Evolutionary conservation across 2,797 vertebrate species (phyloP).

Genomic region (Chelon labrosus): DNA sequence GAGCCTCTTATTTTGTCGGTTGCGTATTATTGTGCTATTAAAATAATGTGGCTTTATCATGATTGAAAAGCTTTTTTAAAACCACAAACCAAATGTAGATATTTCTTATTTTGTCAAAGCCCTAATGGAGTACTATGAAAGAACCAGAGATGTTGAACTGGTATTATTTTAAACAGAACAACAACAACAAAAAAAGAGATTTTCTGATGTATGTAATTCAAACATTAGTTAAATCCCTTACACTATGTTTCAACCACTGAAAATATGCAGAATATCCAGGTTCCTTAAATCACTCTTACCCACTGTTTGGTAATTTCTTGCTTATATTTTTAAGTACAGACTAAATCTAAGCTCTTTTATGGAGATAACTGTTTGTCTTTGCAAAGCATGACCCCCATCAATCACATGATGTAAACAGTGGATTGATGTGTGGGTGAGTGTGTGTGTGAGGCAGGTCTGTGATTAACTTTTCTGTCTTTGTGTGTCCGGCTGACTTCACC

Average conservation of each 20-base stretch:
- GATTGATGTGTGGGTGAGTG: constrained; percentile 70
- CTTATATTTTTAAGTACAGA: too few relatives aligned
- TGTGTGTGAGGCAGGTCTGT: constrained; percentile 91
- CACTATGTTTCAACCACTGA: not conserved
- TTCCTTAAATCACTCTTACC: not conserved
- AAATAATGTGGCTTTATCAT: not conserved
- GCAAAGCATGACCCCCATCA: constrained; percentile 88
- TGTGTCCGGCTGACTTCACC: constrained; percentile 90
- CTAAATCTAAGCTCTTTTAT: not conserved
- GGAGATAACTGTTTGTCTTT: constrained; percentile 28
- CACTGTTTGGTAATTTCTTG: not conserved
- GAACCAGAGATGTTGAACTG: not conserved
- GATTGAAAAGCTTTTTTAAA: not conserved
- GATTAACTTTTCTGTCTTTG: constrained; percentile 87
- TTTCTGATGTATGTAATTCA: too few relatives aligned
- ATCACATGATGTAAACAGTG: constrained; percentile 86
- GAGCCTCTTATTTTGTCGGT: constrained; percentile 53
- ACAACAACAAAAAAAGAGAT: too few relatives aligned
- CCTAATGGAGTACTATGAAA: not conserved
- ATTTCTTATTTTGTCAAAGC: not conserved
- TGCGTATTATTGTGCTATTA: constrained; percentile 10
- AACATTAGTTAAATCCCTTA: too few relatives aligned
- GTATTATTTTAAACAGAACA: too few relatives aligned
- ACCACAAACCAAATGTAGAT: not conserved
- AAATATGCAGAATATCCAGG: not conserved